Conservation (phyloP, 2,113 vertebrate genomes). For the Oreochromis tanganicae region DNA sequence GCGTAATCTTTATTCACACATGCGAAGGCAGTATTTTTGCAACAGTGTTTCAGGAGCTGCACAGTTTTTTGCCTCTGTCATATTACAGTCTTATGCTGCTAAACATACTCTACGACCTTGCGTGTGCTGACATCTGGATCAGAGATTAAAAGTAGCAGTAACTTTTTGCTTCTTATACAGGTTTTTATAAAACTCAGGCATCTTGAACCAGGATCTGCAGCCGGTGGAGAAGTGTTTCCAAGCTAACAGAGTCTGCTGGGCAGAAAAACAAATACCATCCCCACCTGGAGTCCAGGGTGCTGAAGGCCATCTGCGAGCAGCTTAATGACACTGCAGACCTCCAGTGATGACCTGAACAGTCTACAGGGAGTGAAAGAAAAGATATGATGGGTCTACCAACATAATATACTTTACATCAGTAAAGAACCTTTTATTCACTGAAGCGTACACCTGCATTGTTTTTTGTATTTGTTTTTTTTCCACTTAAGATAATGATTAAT, state of each 20-base stretch:
- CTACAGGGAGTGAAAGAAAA: not conserved
- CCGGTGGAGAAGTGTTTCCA: accelerated
- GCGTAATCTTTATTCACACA: not conserved
- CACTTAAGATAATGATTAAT: not conserved
- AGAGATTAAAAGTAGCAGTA: accelerated
- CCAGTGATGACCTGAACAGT: not conserved
- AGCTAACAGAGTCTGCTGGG: not conserved
- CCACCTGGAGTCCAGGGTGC: not conserved
- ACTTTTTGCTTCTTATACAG: not conserved
- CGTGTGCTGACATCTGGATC: not conserved
- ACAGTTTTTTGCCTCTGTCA: not conserved
- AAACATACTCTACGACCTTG: not conserved
- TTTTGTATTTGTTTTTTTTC: not conserved
- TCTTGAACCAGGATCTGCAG: not conserved
- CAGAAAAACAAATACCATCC: not conserved
- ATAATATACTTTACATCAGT: not conserved
- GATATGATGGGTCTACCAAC: not conserved
- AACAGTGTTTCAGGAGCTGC: not conserved
- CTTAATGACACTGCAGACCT: not conserved
- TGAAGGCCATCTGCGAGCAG: not conserved
- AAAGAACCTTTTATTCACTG: not conserved
- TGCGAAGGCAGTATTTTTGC: not conserved
- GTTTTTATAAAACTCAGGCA: not conserved
- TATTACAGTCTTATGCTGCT: not conserved
- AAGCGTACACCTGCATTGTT: not conserved